Evolutionary conservation across 2,888 invertebrate species (phyloP), one percentile per base, ranked within the genome.

Genomic region (Xylocampa areola): DNA sequence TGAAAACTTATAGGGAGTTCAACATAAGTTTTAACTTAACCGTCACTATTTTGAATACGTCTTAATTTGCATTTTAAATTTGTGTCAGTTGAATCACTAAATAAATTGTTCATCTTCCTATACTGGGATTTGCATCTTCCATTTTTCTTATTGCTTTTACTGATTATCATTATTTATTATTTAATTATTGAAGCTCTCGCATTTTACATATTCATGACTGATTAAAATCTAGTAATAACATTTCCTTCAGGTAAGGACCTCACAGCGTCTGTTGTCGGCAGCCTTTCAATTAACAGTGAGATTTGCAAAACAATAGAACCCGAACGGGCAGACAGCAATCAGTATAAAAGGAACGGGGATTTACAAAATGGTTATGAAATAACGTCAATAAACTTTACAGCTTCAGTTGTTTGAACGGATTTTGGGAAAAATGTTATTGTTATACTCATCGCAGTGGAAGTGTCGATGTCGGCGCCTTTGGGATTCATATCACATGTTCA

Each of bases 331-430:
- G 71, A 71, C 53, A 76, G 80, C 82, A 83, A 87, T 85, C 78
- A 80, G 71, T 69, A 67, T 68, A 73, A 64, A n/a, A 78, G 55
- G 73, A 74, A 77, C 69, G 65, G 73, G 72, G 70, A 78, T 76
- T 78, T 73, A 81, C 77, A 79, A 83, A 81, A 79, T 75, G 59
- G 73, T 80, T 81, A 81, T 81, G 79, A 84, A 84, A 73, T 63
- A 78, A 73, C 77, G 54, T 71, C 78, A 87, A 87, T 90, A 88
- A 85, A 81, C 51, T 90, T 91, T 90, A 91, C 88, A 75, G 77
- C 76, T 55, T 51, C 71, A 69, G 81, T 89, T 88, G 87, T 89
- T 66, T 64, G 57, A 47, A 49, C 66, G 61, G 73, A 75, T 77
- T 82, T 82, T 83, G 77, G 80, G 77, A 77, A 79, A 71, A 76